Evolutionary conservation across 2,888 invertebrate genomes (phyloP).

Genomic region (Epistrophella euchroma): DNA sequence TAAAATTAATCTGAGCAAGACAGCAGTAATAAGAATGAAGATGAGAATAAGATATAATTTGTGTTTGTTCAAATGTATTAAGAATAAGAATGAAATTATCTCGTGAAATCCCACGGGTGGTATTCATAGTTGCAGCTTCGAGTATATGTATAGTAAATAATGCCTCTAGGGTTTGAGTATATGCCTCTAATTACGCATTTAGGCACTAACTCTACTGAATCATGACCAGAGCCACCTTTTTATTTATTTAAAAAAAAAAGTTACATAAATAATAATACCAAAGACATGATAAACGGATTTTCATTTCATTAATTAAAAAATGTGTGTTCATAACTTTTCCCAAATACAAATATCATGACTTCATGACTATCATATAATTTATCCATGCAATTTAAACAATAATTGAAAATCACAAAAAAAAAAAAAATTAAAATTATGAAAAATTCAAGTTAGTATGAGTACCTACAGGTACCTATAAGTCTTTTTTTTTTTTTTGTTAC

Average conservation of each 20-base stretch:
- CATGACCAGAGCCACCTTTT: too few relatives aligned
- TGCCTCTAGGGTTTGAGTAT: too few relatives aligned
- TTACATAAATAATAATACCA: slow-evolving; percentile 2
- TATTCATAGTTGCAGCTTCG: too few relatives aligned
- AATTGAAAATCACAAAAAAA: background rate
- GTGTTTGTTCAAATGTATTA: too few relatives aligned
- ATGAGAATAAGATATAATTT: too few relatives aligned
- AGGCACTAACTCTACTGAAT: too few relatives aligned
- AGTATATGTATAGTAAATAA: too few relatives aligned
- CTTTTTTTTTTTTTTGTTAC: slow-evolving; percentile 32
- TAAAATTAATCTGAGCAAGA: too few relatives aligned
- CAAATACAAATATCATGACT: background rate
- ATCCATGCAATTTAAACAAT: slow-evolving; percentile 26
- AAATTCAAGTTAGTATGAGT: slow-evolving; percentile 49
- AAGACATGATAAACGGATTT: slow-evolving; percentile 19
- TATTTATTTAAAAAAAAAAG: background rate
- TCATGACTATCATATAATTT: background rate
- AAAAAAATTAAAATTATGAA: slow-evolving; percentile 2
- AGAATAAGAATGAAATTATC: too few relatives aligned
- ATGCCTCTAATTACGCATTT: too few relatives aligned
- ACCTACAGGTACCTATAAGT: slow-evolving; percentile 30
- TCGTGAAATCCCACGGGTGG: too few relatives aligned
- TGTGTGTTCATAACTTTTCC: background rate
- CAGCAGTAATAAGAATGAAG: too few relatives aligned
- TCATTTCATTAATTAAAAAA: background rate